Evolutionary conservation across 53 echinoderm and acorn worm species (phyloP).

Genomic region (Actinopyga echinites): DNA sequence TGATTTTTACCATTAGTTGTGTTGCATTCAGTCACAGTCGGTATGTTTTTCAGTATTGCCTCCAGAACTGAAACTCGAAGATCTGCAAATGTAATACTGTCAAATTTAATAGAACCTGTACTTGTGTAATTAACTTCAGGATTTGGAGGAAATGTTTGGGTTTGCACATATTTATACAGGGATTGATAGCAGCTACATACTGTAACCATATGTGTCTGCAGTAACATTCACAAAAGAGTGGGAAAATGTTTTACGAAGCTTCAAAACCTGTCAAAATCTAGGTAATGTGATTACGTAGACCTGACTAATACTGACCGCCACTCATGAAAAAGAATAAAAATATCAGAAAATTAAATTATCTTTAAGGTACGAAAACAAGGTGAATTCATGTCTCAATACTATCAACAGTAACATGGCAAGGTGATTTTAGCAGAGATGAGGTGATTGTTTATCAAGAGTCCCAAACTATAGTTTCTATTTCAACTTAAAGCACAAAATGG

Average conservation of each 20-base stretch:
- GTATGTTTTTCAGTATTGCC: too few species aligned
- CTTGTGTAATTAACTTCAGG: neutral
- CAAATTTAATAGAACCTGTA: neutral
- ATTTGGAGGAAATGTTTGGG: neutral
- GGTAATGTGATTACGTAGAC: neutral
- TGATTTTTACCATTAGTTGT: too few species aligned
- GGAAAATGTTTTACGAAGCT: too few species aligned
- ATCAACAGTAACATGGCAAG: constrained; percentile 21
- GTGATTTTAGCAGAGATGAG: constrained; percentile 23
- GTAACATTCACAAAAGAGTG: too few species aligned
- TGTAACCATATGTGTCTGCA: too few species aligned
- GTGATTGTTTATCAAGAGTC: neutral
- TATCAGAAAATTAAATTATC: neutral
- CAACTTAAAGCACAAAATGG: constrained; percentile 27
- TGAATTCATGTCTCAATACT: neutral
- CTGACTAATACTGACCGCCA: neutral
- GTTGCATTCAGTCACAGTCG: too few species aligned
- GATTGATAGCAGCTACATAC: neutral
- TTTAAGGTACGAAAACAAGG: constrained; percentile 1
- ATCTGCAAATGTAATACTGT: too few species aligned
- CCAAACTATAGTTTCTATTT: neutral
- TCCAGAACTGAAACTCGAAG: too few species aligned
- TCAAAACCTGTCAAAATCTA: neutral
- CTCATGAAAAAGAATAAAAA: neutral
- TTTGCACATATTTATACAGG: neutral